Percentiles rank a stretch among this genome's conserved stretches.
These are phyloP conservation scores for Potorous gilbertii DNA, from an alignment of 2,797 vertebrate genomes.

Conservation along the genomic window DNA sequence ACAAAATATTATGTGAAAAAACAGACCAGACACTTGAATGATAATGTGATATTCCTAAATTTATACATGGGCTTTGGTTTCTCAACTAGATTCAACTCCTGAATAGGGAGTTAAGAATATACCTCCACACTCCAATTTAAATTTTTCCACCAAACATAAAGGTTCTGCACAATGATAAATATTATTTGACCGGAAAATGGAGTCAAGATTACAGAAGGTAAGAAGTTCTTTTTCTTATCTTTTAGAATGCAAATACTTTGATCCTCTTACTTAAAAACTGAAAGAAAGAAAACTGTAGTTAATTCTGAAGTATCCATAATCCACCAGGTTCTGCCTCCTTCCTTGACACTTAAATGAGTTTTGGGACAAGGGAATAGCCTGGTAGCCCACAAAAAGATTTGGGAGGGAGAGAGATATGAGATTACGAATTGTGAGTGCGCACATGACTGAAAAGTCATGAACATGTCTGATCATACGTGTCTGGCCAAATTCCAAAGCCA, in stretches of 20 bases:
- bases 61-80: neutral
- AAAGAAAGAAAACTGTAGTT: constrained; percentile 14
- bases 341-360: neutral
- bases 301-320: neutral
- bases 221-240: constrained; percentile 34
- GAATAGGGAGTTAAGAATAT: neutral
- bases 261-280: constrained; percentile 28
- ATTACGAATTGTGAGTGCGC: neutral
- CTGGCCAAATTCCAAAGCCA: constrained; percentile 3
- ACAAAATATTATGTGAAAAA: neutral
- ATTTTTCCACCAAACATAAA: constrained; percentile 38
- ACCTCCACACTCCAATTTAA: constrained; percentile 1
- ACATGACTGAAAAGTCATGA: neutral
- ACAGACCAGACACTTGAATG: neutral
- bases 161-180: constrained; percentile 33
- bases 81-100: neutral
- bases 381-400: neutral
- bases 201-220: constrained; percentile 22
- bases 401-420: neutral
- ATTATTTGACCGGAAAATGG: constrained; percentile 9
- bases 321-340: neutral
- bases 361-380: neutral
- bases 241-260: constrained; percentile 30
- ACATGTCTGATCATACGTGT: neutral
- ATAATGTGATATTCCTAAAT: neutral